A percentile compares a stretch with the other conserved stretches of the same genome.
Evolutionary conservation across 2,888 invertebrate species (phyloP).

Genomic region (Pseudococcus jackbeardsleyi): DNA sequence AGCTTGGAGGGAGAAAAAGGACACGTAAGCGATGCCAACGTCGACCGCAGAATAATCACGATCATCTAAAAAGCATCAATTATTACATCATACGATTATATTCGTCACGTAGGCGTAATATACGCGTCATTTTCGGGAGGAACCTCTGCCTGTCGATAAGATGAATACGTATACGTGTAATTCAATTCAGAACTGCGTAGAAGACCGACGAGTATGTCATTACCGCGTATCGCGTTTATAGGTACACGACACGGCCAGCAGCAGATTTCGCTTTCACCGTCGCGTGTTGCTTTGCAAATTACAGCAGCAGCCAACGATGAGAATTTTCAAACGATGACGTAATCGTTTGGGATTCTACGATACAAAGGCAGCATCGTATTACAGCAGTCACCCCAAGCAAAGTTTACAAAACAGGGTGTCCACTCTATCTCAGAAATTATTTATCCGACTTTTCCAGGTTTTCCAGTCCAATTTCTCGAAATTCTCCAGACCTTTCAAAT

Average conservation of each 20-base stretch:
- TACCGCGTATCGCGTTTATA: background rate
- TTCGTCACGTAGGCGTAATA: conserved; percentile 26
- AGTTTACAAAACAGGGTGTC: too few species aligned
- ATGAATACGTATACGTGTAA: background rate
- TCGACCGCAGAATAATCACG: too few species aligned
- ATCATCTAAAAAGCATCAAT: background rate
- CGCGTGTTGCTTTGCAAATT: background rate
- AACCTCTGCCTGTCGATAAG: background rate
- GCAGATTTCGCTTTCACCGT: background rate
- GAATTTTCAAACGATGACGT: background rate
- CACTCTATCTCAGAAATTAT: too few species aligned
- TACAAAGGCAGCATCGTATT: too few species aligned
- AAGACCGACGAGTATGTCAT: background rate
- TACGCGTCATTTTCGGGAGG: conserved; percentile 18
- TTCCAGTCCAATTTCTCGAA: too few species aligned
- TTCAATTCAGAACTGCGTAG: background rate
- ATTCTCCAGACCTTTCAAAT: too few species aligned
- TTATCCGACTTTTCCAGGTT: too few species aligned
- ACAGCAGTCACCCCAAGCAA: too few species aligned
- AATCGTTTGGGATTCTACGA: too few species aligned
- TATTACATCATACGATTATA: conserved; percentile 8
- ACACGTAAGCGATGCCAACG: too few species aligned
- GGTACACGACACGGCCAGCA: background rate
- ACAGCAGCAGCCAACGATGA: background rate
- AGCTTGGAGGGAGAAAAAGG: too few species aligned